These are phyloP conservation scores for Pseudomugil gertrudae DNA, from an alignment of 2,797 vertebrate species.

Conservation along the genomic window DNA sequence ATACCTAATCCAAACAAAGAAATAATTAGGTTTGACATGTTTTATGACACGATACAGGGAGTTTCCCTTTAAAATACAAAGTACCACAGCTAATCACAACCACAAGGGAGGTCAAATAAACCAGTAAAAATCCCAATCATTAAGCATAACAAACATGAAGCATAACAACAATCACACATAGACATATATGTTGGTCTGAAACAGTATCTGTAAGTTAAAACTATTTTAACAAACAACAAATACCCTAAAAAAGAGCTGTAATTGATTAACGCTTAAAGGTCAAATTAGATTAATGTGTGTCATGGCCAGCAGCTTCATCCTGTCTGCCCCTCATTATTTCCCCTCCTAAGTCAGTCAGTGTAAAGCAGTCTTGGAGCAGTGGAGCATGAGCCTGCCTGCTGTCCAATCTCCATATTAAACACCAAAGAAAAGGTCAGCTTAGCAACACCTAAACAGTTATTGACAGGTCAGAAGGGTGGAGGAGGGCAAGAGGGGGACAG, in stretches of 20 bases:
- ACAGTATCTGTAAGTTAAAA: neutral
- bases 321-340: conserved; percentile 38
- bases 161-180: neutral
- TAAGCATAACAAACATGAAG: neutral
- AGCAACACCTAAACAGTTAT: conserved; percentile 57
- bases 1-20: conserved; percentile 34
- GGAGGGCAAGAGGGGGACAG: conserved; percentile 19
- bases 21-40: conserved; percentile 37
- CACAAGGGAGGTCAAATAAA: conserved; percentile 13
- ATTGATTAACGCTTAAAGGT: conserved; percentile 27
- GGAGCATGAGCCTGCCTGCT: conserved; percentile 32
- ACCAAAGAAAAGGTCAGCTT: conserved; percentile 62
- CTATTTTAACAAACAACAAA: conserved; percentile 25
- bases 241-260: conserved; percentile 23
- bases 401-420: conserved; percentile 66
- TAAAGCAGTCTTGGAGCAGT: conserved; percentile 29
- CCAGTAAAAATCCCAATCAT: conserved; percentile 10
- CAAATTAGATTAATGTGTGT: no score
- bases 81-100: conserved; percentile 21
- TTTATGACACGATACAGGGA: conserved; percentile 19
- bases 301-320: conserved; percentile 23
- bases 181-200: neutral
- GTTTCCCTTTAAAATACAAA: conserved; percentile 42
- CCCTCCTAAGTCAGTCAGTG: conserved; percentile 34
- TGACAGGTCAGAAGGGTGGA: conserved; percentile 48